Evolutionary conservation across 2,888 invertebrate species (phyloP).

Genomic region (Xiphydria camelus): DNA sequence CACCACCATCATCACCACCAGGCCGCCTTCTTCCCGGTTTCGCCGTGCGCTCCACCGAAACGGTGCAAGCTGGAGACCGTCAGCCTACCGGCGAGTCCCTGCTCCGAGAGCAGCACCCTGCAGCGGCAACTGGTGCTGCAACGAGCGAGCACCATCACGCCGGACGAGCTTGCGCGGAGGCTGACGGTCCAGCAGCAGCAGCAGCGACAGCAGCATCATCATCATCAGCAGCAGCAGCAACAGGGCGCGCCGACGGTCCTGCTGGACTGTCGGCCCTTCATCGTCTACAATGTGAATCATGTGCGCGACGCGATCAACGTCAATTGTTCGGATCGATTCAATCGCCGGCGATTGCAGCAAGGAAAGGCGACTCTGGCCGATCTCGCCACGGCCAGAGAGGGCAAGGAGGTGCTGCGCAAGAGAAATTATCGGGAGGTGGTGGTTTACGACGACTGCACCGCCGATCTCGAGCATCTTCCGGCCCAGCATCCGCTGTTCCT

Average conservation of each 20-base stretch:
- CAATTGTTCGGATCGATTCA: constrained; percentile 72
- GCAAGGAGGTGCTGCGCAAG: constrained; percentile 65
- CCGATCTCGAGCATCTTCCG: constrained; percentile 65
- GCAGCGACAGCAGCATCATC: constrained; percentile 6
- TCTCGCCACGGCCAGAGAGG: constrained; percentile 66
- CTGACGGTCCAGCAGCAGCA: constrained; percentile 31
- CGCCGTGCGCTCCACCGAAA: constrained; percentile 55
- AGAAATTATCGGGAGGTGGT: constrained; percentile 66
- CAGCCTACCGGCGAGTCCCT: constrained; percentile 61
- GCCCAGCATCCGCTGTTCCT: constrained; percentile 66
- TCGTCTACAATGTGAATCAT: constrained; percentile 72
- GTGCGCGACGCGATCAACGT: constrained; percentile 71
- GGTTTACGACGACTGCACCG: constrained; percentile 71
- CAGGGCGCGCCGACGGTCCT: constrained; percentile 49
- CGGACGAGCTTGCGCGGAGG: constrained; percentile 60
- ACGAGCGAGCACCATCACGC: constrained; percentile 60
- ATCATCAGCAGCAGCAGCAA: too few relatives aligned
- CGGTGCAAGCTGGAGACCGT: constrained; percentile 63
- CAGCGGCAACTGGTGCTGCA: constrained; percentile 61
- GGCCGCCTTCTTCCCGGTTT: constrained; percentile 21
- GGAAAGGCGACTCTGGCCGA: constrained; percentile 70
- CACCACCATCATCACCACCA: constrained; percentile 22
- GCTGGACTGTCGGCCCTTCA: constrained; percentile 71
- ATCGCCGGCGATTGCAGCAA: constrained; percentile 67
- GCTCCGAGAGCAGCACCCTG: constrained; percentile 62